Evolutionary conservation across 2,797 vertebrate species (phyloP).

Genomic region (Mormyrops attenuatus): DNA sequence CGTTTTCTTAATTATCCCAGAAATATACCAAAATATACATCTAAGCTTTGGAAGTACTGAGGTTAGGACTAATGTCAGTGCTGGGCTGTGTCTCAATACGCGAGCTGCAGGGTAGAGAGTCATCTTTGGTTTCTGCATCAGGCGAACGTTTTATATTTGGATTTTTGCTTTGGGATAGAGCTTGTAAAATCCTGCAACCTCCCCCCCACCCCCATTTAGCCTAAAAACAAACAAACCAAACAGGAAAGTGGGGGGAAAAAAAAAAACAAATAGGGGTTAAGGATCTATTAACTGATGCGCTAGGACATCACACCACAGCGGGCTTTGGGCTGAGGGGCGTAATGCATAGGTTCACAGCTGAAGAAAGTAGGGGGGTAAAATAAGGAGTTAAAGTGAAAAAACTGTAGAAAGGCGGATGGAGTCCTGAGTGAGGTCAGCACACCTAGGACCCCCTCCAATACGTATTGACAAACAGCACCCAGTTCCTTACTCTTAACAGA

Average conservation of each 20-base stretch:
- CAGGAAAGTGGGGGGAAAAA: not conserved
- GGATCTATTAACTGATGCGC: conserved; percentile 58
- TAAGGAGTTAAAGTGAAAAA: conserved; percentile 21
- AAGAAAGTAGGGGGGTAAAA: conserved; percentile 58
- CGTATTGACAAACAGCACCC: conserved; percentile 80
- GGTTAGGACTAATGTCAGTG: conserved; percentile 98
- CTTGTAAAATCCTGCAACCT: conserved; percentile 84
- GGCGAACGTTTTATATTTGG: conserved; percentile 99
- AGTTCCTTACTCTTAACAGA: conserved; percentile 68
- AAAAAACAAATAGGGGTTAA: conserved; percentile 52
- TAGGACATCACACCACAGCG: conserved; percentile 61
- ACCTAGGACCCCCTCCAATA: conserved; percentile 79
- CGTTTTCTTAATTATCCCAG: conserved; percentile 79
- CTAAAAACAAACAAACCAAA: not conserved
- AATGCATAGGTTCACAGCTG: conserved; percentile 98
- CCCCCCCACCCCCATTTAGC: conserved; percentile 54
- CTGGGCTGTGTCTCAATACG: conserved; percentile 98
- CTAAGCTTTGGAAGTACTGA: conserved; percentile 99
- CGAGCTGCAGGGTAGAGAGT: conserved; percentile 90
- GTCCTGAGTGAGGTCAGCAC: conserved; percentile 77
- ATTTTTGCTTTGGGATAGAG: conserved; percentile 99
- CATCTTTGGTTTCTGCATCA: conserved; percentile 99
- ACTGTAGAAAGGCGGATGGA: conserved; percentile 51
- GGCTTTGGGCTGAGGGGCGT: conserved; percentile 81
- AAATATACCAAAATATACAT: conserved; percentile 99